A percentile compares a stretch with the other conserved stretches of the same genome.
These are phyloP conservation scores for Saturnia pavonia DNA, from an alignment of 2,888 invertebrate genomes.

Conservation along the genomic window DNA sequence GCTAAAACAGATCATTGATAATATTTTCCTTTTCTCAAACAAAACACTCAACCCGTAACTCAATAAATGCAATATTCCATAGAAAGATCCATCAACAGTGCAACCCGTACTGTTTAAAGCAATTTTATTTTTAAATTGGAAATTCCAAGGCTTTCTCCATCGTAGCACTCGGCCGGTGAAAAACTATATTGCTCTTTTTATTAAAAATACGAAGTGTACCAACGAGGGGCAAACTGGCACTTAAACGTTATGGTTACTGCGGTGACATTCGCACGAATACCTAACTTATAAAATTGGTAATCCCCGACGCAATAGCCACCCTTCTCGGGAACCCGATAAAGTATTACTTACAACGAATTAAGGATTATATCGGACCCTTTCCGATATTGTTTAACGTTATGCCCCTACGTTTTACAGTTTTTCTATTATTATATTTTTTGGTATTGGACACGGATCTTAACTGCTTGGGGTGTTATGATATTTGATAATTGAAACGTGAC, in stretches of 20 bases:
- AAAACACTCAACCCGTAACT: background rate
- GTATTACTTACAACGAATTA: conserved; percentile 56
- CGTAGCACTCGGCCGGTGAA: conserved; percentile 54
- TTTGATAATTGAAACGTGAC: conserved; percentile 18
- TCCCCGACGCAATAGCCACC: conserved; percentile 52
- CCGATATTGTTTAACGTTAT: conserved; percentile 52
- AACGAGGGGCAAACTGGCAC: conserved; percentile 74
- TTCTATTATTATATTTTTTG: conserved; percentile 37
- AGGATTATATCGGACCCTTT: conserved; percentile 52
- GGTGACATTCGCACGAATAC: conserved; percentile 74
- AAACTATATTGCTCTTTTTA: conserved; percentile 75
- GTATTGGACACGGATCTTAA: conserved; percentile 15
- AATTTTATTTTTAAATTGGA: conserved; percentile 64
- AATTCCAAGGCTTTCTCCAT: conserved; percentile 56
- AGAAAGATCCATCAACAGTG: conserved; percentile 29
- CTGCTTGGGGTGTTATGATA: conserved; percentile 9
- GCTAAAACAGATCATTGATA: background rate
- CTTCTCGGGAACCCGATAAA: conserved; percentile 56
- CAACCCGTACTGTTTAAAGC: conserved; percentile 33
- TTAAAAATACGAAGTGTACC: conserved; percentile 74
- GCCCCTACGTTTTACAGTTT: conserved; percentile 40
- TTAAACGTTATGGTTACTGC: conserved; percentile 79
- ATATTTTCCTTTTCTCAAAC: background rate
- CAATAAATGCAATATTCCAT: conserved; percentile 4
- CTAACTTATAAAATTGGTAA: conserved; percentile 78